Conservation (phyloP, 2,888 invertebrate species). For the Meta bourneti region DNA sequence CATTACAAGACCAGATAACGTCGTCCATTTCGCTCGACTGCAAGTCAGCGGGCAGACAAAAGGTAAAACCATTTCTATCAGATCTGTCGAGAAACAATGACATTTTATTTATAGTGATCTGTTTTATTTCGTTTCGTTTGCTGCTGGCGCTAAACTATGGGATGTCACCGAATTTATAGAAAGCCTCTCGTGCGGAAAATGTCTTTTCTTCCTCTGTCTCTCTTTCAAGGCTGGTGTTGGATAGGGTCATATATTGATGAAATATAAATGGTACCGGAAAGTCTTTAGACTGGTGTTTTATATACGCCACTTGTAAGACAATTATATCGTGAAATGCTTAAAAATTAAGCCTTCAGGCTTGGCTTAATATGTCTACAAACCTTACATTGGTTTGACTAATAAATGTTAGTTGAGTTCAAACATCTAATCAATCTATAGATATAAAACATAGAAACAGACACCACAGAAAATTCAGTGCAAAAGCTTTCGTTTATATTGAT, state of each 20-base stretch:
- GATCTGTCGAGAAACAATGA: slow-evolving; percentile 14
- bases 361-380: no score
- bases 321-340: no score
- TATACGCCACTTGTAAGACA: no score
- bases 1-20: not conserved
- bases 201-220: not conserved
- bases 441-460: no score
- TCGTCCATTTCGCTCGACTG: not conserved
- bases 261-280: not conserved
- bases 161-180: slow-evolving; percentile 24
- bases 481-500: no score
- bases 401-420: no score
- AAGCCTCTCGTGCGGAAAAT: slow-evolving; percentile 5
- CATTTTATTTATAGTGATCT: slow-evolving; percentile 22
- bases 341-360: no score
- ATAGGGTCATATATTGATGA: not conserved
- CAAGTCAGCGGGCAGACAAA: not conserved
- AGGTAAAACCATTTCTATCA: slow-evolving; percentile 5
- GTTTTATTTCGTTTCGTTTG: slow-evolving; percentile 22
- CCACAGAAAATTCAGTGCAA: no score
- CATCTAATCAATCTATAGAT: no score
- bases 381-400: no score
- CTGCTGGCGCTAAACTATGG: not conserved
- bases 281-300: not conserved
- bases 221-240: not conserved